A percentile compares a stretch with the other conserved stretches of the same genome.
These are phyloP conservation scores for Archips xylosteana DNA, from an alignment of 2,888 invertebrate species.

Conservation along the genomic window DNA sequence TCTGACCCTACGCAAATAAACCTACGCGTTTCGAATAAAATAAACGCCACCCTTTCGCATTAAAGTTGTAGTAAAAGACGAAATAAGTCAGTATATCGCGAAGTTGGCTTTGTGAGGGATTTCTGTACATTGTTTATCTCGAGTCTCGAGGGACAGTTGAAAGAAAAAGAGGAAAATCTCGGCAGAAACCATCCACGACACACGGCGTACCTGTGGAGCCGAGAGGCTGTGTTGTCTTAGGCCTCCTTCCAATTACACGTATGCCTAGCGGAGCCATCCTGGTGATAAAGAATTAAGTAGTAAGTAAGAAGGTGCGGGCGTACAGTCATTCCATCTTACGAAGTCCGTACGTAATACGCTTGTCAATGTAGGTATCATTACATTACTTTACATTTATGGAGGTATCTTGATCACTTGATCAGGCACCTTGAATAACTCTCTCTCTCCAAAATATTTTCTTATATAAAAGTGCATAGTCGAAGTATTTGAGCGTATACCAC, in stretches of 20 bases:
- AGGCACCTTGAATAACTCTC: too few species aligned
- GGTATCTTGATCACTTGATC: too few species aligned
- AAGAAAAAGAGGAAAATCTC: slow-evolving; percentile 59
- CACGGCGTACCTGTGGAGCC: slow-evolving; percentile 29
- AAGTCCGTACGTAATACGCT: too few species aligned
- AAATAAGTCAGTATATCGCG: slow-evolving; percentile 44
- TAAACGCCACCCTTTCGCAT: slow-evolving; percentile 57
- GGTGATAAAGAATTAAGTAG: slow-evolving; percentile 7
- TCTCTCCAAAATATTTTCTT: too few species aligned
- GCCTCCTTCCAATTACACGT: slow-evolving; percentile 26
- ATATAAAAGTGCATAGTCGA: too few species aligned
- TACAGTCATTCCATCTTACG: background rate
- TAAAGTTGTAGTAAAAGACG: slow-evolving; percentile 52
- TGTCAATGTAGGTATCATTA: too few species aligned
- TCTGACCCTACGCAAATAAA: slow-evolving; percentile 39
- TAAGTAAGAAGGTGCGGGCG: background rate
- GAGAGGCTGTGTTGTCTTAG: slow-evolving; percentile 2
- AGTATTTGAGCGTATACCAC: too few species aligned
- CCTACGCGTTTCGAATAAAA: slow-evolving; percentile 49
- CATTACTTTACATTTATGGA: too few species aligned
- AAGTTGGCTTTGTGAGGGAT: slow-evolving; percentile 44
- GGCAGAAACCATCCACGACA: slow-evolving; percentile 49
- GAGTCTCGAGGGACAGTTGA: slow-evolving; percentile 66
- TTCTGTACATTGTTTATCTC: slow-evolving; percentile 67
- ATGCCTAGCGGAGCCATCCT: slow-evolving; percentile 6